Evolutionary conservation across 2,113 vertebrate species (phyloP), one percentile per base, ranked within the genome.

Genomic region (Paramisgurnus dabryanus): DNA sequence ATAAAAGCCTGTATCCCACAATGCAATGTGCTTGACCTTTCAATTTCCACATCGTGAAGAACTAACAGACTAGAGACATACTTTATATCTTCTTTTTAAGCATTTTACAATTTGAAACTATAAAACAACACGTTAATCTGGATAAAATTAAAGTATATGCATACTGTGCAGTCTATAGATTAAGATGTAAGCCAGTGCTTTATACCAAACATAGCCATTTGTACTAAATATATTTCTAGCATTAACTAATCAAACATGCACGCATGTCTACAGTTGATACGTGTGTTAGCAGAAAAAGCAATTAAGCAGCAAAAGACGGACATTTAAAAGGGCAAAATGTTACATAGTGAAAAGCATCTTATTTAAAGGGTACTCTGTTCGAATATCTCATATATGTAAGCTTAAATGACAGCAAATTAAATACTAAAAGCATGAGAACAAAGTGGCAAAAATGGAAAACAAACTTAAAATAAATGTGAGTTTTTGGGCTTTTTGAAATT

Each of bases 391-490:
- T 39, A 71, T 49, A 41, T 7, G 6, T 12, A 34, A 83, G 39
- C 45, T 18, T 9, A 67, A 77, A 65, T 69, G 34, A 67, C 39
- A 71, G 18, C 18, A 49, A 78, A 84, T 47, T 1, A 74, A 64
- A 9, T 18, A 78, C 73, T 12, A 40, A 57, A 72, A 82, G 22
- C 47, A 67, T 82, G 78, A 34, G 22, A 66, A 76, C 12, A 70
- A 69, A 64, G n/a, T 41, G 40, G 11, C 49, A 67, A 18, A 80
- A 57, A 50, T 22, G 58, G 18, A 40, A 63, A 64, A 55, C n/a
- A 49, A 53, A 67, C 34, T 12, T 60, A 58, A 73, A 73, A 41
- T 6, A 18, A 79, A 55, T 40, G 45, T 13, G 45, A 55, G 47
- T 22, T 58, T 53, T 22, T 5, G 78, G 57, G 47, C 45, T 58